Evolutionary conservation across 2,888 invertebrate species (phyloP), one percentile per base, ranked within the genome.

Genomic region (Temnothorax rugatulus): DNA sequence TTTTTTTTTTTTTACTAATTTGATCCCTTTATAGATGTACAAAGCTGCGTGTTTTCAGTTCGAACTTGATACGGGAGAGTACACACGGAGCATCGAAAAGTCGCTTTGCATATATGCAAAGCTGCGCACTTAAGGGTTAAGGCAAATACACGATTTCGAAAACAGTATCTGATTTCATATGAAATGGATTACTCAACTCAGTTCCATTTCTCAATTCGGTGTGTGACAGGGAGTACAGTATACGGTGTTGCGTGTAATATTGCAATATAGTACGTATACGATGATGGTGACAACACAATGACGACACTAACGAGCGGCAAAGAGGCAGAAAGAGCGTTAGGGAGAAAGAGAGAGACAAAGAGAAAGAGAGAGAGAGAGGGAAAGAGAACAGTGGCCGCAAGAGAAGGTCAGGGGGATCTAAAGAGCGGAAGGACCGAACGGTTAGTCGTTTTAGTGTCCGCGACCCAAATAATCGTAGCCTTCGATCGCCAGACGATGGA

Each of bases 381-480:
- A 47, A 75, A 83, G 54, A 84, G 57, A 83, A 81, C 50, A 71
- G 79, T 68, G 84, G 63, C 47, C 68, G 75, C 50, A 64, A 84
- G 76, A 64, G 69, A 85, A 82, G 83, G 84, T 89, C 84, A 68
- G 82, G 86, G 88, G 85, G 84, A 83, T 73, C 68, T 50, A 83
- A 92, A 93, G 91, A 92, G 91, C 93, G 93, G 93, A 94, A 94
- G 94, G 89, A 93, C 91, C 89, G 88, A 86, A 71, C 83, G 86
- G 92, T 92, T 92, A 92, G 93, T 92, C 90, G 91, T 92, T 61
- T 91, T 61, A 86, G 82, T 90, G 93, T 92, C 93, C 93, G 89
- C 93, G 94, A 94, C 94, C 94, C 90, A 94, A 91, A 93, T 94
- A 91, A 85, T 85, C 83, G 84, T 86, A 91, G 90, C 93, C 94